phyloP scores from a whole-genome alignment of 2,113 vertebrate species.

The Trematomus loennbergii region DNA sequence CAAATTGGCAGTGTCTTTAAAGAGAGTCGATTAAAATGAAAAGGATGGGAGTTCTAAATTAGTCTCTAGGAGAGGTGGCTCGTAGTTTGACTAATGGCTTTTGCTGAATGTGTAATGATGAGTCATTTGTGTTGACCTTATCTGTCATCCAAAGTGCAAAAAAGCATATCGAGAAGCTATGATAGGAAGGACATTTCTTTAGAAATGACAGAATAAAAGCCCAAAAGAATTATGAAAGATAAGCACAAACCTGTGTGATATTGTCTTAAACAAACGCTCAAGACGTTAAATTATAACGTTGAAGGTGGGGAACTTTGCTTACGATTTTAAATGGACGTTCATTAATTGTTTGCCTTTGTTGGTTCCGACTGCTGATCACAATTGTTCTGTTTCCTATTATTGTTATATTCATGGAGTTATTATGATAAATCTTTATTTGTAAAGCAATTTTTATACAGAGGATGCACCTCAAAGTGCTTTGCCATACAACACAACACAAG shows the following conservation, averaged over 20 bases:
- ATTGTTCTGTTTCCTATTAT: not conserved
- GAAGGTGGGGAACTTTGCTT: not conserved
- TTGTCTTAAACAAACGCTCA: conserved; percentile 11
- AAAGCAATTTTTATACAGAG: too few relatives aligned
- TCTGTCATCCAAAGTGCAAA: conserved; percentile 26
- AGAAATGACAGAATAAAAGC: not conserved
- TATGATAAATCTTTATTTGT: too few relatives aligned
- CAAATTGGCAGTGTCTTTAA: conserved; percentile 62
- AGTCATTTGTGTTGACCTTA: conserved; percentile 30
- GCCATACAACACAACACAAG: too few relatives aligned
- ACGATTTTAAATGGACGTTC: conserved; percentile 11
- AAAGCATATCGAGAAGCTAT: conserved; percentile 2
- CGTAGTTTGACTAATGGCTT: conserved; percentile 54
- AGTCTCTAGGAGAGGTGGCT: conserved; percentile 26
- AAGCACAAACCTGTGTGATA: not conserved
- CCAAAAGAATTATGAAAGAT: not conserved
- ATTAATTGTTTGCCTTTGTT: not conserved
- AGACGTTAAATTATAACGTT: conserved; percentile 9
- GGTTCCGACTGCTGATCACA: not conserved
- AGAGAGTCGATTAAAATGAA: conserved; percentile 62
- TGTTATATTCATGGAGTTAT: too few relatives aligned
- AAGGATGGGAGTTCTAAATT: conserved; percentile 51
- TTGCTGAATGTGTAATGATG: conserved; percentile 39
- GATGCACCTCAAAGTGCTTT: too few relatives aligned
- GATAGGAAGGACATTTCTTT: not conserved